phyloP scores from a whole-genome alignment of 2,888 invertebrate species.

The Acrocera orbiculus region DNA sequence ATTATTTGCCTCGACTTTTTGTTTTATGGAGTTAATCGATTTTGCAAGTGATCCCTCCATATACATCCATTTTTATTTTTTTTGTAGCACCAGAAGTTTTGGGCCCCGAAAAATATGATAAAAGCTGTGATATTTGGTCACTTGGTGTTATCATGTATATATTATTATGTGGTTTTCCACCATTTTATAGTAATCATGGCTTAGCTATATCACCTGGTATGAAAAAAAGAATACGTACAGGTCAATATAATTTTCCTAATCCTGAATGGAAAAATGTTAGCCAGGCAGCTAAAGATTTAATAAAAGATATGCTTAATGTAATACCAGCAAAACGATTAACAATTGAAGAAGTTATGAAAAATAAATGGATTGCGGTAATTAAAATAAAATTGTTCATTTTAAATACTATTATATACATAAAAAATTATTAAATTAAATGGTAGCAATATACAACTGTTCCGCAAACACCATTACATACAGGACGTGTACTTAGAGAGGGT shows the following conservation, averaged over 20 bases:
- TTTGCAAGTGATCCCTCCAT: too few relatives aligned
- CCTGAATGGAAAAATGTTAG: slow-evolving; percentile 94
- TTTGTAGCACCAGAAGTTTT: slow-evolving; percentile 49
- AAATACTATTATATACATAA: neutral
- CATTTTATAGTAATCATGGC: slow-evolving; percentile 96
- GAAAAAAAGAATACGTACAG: slow-evolving; percentile 76
- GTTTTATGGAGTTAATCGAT: too few relatives aligned
- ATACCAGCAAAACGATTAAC: slow-evolving; percentile 78
- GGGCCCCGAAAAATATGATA: slow-evolving; percentile 95
- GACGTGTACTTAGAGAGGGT: slow-evolving; percentile 73
- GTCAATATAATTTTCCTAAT: slow-evolving; percentile 93
- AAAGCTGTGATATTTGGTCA: slow-evolving; percentile 98
- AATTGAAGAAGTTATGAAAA: slow-evolving; percentile 79
- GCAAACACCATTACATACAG: slow-evolving; percentile 85
- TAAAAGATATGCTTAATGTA: slow-evolving; percentile 83
- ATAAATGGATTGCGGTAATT: slow-evolving; percentile 66
- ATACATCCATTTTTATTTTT: neutral
- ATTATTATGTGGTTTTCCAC: slow-evolving; percentile 94
- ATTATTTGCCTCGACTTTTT: too few relatives aligned
- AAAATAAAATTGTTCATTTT: neutral
- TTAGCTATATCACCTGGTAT: slow-evolving; percentile 97
- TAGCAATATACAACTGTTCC: slow-evolving; percentile 65
- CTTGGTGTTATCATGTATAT: slow-evolving; percentile 99
- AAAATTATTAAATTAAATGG: neutral
- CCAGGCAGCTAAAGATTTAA: slow-evolving; percentile 86